A percentile compares a stretch with the other conserved stretches of the same genome.
Evolutionary conservation across 2,888 invertebrate species (phyloP).

Genomic region (Sipunculus nudus): DNA sequence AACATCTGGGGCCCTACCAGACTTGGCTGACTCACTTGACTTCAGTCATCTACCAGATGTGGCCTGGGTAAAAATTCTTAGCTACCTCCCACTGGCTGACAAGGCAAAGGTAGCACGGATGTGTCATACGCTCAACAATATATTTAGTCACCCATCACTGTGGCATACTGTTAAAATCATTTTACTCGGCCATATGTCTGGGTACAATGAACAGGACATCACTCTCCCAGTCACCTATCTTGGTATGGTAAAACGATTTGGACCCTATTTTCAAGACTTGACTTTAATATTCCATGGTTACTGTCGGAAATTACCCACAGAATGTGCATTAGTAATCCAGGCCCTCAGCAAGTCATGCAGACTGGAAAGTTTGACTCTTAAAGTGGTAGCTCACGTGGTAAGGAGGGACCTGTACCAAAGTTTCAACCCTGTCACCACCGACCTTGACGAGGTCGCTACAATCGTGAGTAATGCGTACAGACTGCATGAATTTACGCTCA

Average conservation of each 20-base stretch:
- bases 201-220: not conserved
- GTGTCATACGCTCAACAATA: slow-evolving; percentile 43
- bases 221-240: slow-evolving; percentile 28
- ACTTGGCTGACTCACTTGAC: too few species aligned
- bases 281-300: slow-evolving; percentile 45
- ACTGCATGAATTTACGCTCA: slow-evolving; percentile 45
- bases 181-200: slow-evolving; percentile 23
- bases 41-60: slow-evolving; percentile 51
- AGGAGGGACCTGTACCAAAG: slow-evolving; percentile 40
- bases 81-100: slow-evolving; percentile 43
- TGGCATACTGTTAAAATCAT: slow-evolving; percentile 48
- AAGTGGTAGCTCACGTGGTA: slow-evolving; percentile 20
- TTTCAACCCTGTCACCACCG: slow-evolving; percentile 21
- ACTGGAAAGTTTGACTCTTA: slow-evolving; percentile 48
- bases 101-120: slow-evolving; percentile 44
- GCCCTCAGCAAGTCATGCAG: slow-evolving; percentile 46
- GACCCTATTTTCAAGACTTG: slow-evolving; percentile 50
- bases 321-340: slow-evolving; percentile 37
- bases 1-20: too few species aligned
- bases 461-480: slow-evolving; percentile 47
- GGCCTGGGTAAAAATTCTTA: slow-evolving; percentile 47
- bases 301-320: slow-evolving; percentile 38
- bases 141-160: slow-evolving; percentile 52
- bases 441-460: slow-evolving; percentile 35
- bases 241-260: slow-evolving; percentile 46